These are phyloP conservation scores for Equus quagga DNA, from an alignment of 2,113 vertebrate species.

Conservation along the genomic window DNA sequence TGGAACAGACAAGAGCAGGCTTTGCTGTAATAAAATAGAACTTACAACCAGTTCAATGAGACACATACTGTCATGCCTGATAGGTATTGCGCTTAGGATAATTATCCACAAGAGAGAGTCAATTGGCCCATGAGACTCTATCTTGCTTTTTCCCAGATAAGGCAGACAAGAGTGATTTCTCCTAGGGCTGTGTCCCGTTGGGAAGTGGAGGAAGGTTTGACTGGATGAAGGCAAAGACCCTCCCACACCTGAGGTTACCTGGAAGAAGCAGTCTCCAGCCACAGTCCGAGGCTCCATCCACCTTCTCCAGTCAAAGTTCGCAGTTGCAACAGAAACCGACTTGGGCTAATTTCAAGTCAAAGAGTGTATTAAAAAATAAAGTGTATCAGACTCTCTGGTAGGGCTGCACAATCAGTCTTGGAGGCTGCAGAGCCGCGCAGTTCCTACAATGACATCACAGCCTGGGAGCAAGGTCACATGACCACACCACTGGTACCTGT, in stretches of 20 bases:
- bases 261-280: not conserved
- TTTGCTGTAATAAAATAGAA: not conserved
- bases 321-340: not conserved
- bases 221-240: not conserved
- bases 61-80: not conserved
- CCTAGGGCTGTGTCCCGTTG: not conserved
- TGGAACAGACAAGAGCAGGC: not conserved
- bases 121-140: not conserved
- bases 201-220: not conserved
- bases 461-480: no score
- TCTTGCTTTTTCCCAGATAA: not conserved
- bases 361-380: not conserved
- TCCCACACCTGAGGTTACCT: not conserved
- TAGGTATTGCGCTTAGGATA: not conserved
- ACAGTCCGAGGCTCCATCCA: not conserved
- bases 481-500: not conserved
- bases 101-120: not conserved
- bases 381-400: not conserved
- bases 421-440: accelerated
- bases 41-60: not conserved
- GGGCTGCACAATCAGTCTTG: not conserved
- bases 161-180: not conserved
- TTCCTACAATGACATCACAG: not conserved
- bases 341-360: not conserved
- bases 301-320: not conserved